phyloP scores from a whole-genome alignment of 2,113 vertebrate genomes.

The Thermophis baileyi region DNA sequence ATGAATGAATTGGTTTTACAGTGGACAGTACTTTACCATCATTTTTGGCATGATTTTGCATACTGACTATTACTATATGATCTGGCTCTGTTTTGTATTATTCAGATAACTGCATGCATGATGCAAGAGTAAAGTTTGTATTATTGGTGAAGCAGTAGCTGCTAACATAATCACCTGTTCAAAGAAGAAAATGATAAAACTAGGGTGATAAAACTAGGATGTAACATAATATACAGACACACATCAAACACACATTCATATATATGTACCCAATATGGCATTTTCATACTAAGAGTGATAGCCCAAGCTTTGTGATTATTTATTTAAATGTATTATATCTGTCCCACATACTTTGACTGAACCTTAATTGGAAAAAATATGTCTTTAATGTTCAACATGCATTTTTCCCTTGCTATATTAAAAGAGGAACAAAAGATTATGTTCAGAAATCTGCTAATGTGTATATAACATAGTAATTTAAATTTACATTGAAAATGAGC shows the following conservation, averaged over 20 bases:
- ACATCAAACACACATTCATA: not conserved
- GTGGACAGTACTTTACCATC: not conserved
- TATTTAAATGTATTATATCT: not conserved
- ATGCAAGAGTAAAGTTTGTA: not conserved
- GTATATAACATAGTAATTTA: not conserved
- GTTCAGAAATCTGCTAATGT: not conserved
- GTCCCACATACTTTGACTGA: not conserved
- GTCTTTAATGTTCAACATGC: not conserved
- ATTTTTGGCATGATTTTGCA: not conserved
- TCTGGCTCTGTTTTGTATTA: not conserved
- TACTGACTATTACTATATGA: not conserved
- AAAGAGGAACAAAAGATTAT: not conserved
- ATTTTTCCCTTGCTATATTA: not conserved
- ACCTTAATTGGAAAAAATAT: not conserved
- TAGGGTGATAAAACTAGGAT: not conserved
- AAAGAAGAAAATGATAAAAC: not conserved
- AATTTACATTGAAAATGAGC: not conserved
- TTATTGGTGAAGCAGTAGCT: not conserved
- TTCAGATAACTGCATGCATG: not conserved
- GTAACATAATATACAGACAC: not conserved
- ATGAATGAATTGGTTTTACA: not conserved
- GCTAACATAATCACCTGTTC: conserved; percentile 1
- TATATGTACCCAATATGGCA: not conserved
- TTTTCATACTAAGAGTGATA: not conserved
- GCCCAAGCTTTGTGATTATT: not conserved